Percentiles rank a stretch among this genome's conserved stretches.
These are phyloP conservation scores for Latrodectus geometricus DNA, from an alignment of 1,140 invertebrate genomes.

Conservation along the genomic window DNA sequence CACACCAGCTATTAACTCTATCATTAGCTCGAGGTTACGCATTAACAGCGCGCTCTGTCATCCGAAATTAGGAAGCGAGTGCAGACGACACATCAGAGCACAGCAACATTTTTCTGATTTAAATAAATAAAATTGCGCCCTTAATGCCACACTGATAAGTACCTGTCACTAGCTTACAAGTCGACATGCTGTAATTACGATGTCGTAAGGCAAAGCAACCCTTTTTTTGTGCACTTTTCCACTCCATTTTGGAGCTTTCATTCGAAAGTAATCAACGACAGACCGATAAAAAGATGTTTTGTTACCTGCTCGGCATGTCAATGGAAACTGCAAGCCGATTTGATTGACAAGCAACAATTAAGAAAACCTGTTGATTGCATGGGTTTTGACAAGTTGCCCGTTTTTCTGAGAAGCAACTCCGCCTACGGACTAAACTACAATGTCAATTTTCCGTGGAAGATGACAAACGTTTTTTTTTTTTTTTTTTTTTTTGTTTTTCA, in stretches of 20 bases:
- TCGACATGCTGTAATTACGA: conserved; percentile 48
- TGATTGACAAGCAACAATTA: conserved; percentile 55
- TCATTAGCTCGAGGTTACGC: background rate
- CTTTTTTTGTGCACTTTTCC: conserved; percentile 16
- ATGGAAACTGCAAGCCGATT: conserved; percentile 3
- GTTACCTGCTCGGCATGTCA: conserved; percentile 33
- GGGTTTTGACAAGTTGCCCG: conserved; percentile 14
- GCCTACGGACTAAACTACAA: no score
- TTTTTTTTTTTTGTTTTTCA: no score
- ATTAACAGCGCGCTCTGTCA: background rate
- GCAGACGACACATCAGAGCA: background rate
- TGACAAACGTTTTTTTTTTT: no score
- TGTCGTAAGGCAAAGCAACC: background rate
- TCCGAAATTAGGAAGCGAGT: background rate
- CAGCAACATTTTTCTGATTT: background rate
- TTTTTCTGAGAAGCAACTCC: no score
- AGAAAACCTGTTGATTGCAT: conserved; percentile 45
- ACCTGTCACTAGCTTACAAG: conserved; percentile 2
- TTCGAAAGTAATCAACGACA: conserved; percentile 32
- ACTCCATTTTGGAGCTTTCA: conserved; percentile 17
- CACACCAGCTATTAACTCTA: background rate
- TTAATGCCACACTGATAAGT: conserved; percentile 14
- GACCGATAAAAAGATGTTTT: conserved; percentile 48
- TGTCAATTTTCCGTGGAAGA: no score
- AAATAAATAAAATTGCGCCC: conserved; percentile 37